Conservation (phyloP, 2,797 vertebrate species). For the Podargus strigoides region DNA sequence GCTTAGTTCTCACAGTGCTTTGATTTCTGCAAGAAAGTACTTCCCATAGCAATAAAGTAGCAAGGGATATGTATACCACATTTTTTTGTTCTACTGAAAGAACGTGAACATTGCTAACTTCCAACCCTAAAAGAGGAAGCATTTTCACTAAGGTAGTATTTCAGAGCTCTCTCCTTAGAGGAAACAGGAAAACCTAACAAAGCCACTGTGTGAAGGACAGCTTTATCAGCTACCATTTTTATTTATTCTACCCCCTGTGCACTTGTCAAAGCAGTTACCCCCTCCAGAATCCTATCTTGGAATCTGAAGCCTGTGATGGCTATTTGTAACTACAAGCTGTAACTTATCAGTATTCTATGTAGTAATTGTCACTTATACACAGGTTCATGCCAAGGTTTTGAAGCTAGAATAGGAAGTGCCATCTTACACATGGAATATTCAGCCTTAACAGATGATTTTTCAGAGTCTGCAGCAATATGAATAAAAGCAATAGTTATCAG, state of each 20-base stretch:
- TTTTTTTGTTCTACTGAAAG: not conserved
- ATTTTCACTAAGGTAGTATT: not conserved
- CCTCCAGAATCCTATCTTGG: not conserved
- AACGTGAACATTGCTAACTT: not conserved
- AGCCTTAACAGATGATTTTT: not conserved
- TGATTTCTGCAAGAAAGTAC: not conserved
- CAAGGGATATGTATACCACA: fast-evolving
- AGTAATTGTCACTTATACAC: not conserved
- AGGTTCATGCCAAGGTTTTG: not conserved
- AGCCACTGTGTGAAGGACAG: not conserved
- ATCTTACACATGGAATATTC: not conserved
- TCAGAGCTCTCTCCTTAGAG: not conserved
- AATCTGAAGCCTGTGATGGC: not conserved
- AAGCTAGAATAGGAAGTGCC: not conserved
- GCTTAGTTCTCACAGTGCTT: not conserved
- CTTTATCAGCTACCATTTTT: not conserved
- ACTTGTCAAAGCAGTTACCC: not conserved
- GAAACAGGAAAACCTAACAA: not conserved
- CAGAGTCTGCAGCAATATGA: not conserved
- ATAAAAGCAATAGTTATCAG: not conserved
- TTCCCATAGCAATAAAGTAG: not conserved
- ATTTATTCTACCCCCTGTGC: not conserved
- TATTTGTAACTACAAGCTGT: not conserved
- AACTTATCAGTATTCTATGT: not conserved
- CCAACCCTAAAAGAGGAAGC: not conserved